A percentile compares a stretch with the other conserved stretches of the same genome.
Evolutionary conservation across 2,113 vertebrate genomes (phyloP).

Genomic region (Sisor rabdophorus): DNA sequence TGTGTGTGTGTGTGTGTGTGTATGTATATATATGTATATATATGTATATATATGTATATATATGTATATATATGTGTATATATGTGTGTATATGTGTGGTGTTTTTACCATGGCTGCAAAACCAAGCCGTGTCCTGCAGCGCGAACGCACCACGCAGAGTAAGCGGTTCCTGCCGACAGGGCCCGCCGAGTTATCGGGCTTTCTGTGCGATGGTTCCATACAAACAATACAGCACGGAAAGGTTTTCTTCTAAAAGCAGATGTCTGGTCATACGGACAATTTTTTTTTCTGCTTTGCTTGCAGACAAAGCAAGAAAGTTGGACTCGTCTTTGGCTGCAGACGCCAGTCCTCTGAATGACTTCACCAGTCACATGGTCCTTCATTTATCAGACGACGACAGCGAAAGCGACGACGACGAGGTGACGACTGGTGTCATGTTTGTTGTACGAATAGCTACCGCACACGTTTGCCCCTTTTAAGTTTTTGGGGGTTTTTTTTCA

Average conservation of each 20-base stretch:
- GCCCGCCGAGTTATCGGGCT: slow-evolving; percentile 76
- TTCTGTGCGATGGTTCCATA: slow-evolving; percentile 96
- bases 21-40: background rate
- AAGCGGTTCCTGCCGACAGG: slow-evolving; percentile 96
- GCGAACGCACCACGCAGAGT: slow-evolving; percentile 73
- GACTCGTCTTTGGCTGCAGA: background rate
- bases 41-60: too few species aligned
- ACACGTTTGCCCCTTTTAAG: too few species aligned
- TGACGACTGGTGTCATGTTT: background rate
- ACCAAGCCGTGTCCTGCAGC: slow-evolving; percentile 71
- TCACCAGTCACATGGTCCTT: slow-evolving; percentile 55
- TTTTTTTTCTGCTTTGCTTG: background rate
- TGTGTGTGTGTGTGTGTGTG: background rate
- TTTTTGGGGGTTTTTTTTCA: too few species aligned
- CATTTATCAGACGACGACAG: slow-evolving; percentile 60
- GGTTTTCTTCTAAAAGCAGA: background rate
- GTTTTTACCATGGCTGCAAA: slow-evolving; percentile 58
- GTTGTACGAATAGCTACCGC: background rate
- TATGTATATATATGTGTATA: too few species aligned
- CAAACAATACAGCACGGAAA: slow-evolving; percentile 54
- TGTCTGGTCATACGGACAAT: background rate
- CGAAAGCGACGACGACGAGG: slow-evolving; percentile 33
- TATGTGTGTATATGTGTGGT: slow-evolving; percentile 37
- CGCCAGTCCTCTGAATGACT: slow-evolving; percentile 1
- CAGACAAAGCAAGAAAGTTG: background rate